phyloP scores from a whole-genome alignment of 2,113 vertebrate species.

The Casuarius casuarius region DNA sequence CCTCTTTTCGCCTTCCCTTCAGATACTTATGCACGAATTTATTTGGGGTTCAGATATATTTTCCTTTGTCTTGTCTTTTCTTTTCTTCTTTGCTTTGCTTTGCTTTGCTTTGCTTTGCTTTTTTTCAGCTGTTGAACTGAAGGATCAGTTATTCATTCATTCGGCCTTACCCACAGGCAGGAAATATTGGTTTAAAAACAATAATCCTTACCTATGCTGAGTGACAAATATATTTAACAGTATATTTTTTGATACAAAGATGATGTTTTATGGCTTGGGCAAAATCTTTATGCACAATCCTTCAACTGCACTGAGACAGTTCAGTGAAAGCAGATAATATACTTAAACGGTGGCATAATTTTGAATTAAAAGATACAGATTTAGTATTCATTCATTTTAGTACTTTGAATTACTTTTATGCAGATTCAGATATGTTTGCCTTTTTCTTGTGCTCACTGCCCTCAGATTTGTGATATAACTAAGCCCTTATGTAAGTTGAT shows the following conservation, averaged over 20 bases:
- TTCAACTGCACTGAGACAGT: background rate
- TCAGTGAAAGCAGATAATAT: background rate
- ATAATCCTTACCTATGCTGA: background rate
- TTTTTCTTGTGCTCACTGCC: background rate
- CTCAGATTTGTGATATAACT: background rate
- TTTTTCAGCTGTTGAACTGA: background rate
- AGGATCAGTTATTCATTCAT: background rate
- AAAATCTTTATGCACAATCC: background rate
- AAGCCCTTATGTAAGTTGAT: fast-evolving
- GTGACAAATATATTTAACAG: background rate
- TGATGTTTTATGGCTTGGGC: background rate
- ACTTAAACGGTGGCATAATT: background rate
- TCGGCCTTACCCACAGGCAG: background rate
- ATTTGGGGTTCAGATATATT: background rate
- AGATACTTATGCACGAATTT: background rate
- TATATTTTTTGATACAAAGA: background rate
- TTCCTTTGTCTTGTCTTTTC: too few species aligned
- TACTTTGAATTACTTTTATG: background rate
- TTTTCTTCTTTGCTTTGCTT: background rate
- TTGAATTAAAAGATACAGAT: background rate
- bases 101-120: background rate
- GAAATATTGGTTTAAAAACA: background rate
- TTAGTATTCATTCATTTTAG: background rate
- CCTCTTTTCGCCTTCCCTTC: too few species aligned
- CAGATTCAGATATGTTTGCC: background rate